A percentile compares a stretch with the other conserved stretches of the same genome.
phyloP scores from a whole-genome alignment of 2,113 vertebrate genomes.

The Origma solitaria region DNA sequence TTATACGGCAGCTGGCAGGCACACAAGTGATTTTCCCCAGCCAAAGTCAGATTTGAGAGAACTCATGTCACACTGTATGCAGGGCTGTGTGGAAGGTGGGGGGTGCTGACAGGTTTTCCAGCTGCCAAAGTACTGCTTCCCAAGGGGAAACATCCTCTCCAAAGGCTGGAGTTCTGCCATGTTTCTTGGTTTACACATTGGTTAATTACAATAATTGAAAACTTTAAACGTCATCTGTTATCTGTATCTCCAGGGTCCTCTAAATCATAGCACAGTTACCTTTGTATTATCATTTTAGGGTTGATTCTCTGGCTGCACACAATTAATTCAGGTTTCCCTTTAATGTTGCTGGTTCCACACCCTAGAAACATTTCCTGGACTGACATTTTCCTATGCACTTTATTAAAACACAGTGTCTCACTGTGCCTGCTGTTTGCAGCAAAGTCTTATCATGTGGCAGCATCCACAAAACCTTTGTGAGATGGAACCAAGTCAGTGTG shows the following conservation, averaged over 20 bases:
- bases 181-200: neutral
- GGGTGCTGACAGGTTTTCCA: neutral
- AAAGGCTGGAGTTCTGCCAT: neutral
- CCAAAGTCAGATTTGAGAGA: neutral
- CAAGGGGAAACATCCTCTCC: neutral
- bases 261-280: neutral
- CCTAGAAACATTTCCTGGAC: neutral
- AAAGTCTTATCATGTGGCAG: neutral
- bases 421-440: neutral
- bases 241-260: neutral
- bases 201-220: neutral
- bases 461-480: neutral
- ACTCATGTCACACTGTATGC: accelerated
- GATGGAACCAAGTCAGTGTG: neutral
- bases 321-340: neutral
- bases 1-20: neutral
- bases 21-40: neutral
- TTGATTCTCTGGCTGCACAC: neutral
- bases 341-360: neutral
- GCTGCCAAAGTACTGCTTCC: neutral
- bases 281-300: neutral
- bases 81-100: neutral
- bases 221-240: neutral
- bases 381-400: neutral
- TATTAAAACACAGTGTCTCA: neutral